phyloP scores from a whole-genome alignment of 1,140 invertebrate species.

The Phymorhynchus buccinoides region DNA sequence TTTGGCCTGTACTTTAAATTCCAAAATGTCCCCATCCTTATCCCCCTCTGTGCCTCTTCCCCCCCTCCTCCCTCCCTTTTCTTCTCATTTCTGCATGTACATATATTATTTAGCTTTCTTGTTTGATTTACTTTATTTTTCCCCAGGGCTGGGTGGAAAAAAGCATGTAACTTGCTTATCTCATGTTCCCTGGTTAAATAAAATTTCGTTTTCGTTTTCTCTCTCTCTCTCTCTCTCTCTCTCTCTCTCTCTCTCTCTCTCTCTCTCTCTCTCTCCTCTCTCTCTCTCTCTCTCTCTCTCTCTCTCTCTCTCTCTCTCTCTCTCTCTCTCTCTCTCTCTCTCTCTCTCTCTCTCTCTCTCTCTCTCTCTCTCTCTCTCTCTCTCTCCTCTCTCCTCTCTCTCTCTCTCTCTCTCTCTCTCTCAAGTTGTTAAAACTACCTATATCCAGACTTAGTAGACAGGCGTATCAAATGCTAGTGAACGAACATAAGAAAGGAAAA shows the following conservation, averaged over 20 bases:
- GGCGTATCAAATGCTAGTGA: too few species aligned
- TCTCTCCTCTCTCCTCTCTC: constrained; percentile 2
- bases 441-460: too few species aligned
- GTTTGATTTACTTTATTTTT: too few species aligned
- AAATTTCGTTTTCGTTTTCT: too few species aligned
- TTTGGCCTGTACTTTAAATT: too few species aligned
- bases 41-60: not conserved
- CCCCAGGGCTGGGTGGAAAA: too few species aligned
- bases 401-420: constrained; percentile 7
- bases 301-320: constrained; percentile 13
- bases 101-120: too few species aligned
- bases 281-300: constrained; percentile 15
- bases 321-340: constrained; percentile 22
- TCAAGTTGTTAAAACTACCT: too few species aligned
- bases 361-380: not conserved
- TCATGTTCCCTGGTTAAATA: too few species aligned
- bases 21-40: too few species aligned
- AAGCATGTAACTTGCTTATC: too few species aligned
- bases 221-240: not conserved
- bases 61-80: not conserved
- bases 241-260: not conserved
- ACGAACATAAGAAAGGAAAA: too few species aligned
- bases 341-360: not conserved
- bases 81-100: not conserved
- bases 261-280: not conserved